Evolutionary conservation across 2,113 vertebrate genomes (phyloP).

Genomic region (Mugil cephalus): DNA sequence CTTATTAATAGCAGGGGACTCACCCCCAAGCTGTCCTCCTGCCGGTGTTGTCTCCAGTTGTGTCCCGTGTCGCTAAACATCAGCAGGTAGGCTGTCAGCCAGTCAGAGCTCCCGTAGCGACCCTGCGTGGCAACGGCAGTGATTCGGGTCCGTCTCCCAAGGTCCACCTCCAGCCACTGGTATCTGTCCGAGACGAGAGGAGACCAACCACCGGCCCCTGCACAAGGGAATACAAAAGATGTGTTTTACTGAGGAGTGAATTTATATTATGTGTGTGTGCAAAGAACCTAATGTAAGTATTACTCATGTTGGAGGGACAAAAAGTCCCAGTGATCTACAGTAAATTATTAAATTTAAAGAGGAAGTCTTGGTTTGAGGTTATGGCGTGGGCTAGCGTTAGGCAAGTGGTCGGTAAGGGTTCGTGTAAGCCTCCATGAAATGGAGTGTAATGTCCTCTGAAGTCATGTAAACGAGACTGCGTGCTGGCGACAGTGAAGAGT

Average conservation of each 20-base stretch:
- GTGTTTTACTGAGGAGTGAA: neutral
- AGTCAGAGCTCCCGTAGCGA: slow-evolving; percentile 94
- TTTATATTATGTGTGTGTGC: no score
- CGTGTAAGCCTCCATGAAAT: no score
- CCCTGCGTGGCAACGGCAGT: slow-evolving; percentile 92
- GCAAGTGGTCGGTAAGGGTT: no score
- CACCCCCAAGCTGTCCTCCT: slow-evolving; percentile 93
- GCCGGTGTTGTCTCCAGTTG: slow-evolving; percentile 93
- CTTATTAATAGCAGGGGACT: neutral
- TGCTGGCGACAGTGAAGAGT: no score
- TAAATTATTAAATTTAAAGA: no score
- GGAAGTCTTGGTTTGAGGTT: no score
- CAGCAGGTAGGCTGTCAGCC: slow-evolving; percentile 91
- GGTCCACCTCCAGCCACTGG: slow-evolving; percentile 94
- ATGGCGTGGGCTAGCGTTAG: no score
- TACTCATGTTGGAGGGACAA: no score
- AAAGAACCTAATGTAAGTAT: no score
- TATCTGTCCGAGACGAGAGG: slow-evolving; percentile 90
- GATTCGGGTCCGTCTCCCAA: slow-evolving; percentile 89
- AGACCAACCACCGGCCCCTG: slow-evolving; percentile 96
- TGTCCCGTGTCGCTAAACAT: slow-evolving; percentile 93
- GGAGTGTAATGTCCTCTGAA: neutral
- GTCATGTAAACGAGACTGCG: no score
- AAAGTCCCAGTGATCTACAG: no score
- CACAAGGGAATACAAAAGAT: slow-evolving; percentile 18